A percentile compares a stretch with the other conserved stretches of the same genome.
Evolutionary conservation across 2,888 invertebrate genomes (phyloP).

Genomic region (Dolichopus griseipennis): DNA sequence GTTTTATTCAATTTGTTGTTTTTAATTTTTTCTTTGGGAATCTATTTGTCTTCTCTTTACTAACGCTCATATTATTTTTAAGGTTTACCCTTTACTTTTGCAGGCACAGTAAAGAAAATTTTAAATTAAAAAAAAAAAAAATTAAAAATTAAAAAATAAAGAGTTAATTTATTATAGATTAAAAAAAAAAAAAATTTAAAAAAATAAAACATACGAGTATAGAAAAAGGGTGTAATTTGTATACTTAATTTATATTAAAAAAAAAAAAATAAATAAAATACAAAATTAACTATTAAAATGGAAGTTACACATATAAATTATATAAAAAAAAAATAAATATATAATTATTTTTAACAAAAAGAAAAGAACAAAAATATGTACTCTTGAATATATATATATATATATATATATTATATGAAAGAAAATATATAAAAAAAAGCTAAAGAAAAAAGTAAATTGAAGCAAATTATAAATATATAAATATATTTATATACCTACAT

Average conservation of each 20-base stretch:
- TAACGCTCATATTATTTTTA: constrained; percentile 46
- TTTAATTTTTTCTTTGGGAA: constrained; percentile 30
- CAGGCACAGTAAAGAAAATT: constrained; percentile 43
- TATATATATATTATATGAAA: too few relatives aligned
- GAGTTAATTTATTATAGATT: too few relatives aligned
- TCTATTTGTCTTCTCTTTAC: constrained; percentile 43
- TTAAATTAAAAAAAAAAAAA: constrained; percentile 28
- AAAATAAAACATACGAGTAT: constrained; percentile 13
- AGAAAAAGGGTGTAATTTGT: constrained; percentile 17
- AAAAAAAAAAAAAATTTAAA: constrained; percentile 16
- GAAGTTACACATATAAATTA: too few relatives aligned
- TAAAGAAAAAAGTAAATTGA: too few relatives aligned
- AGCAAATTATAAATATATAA: too few relatives aligned
- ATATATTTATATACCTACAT: too few relatives aligned
- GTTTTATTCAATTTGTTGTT: not conserved
- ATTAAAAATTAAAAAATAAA: constrained; percentile 24
- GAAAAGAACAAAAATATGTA: too few relatives aligned
- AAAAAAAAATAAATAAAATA: constrained; percentile 19
- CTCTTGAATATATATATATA: too few relatives aligned
- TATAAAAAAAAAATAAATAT: too few relatives aligned
- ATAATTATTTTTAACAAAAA: constrained; percentile 20
- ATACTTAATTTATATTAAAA: constrained; percentile 20
- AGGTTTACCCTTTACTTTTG: constrained; percentile 46
- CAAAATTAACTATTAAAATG: constrained; percentile 21
- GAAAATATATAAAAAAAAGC: too few relatives aligned